Conservation (phyloP, 2,797 vertebrate species). For the Mionectes olivaceus region DNA sequence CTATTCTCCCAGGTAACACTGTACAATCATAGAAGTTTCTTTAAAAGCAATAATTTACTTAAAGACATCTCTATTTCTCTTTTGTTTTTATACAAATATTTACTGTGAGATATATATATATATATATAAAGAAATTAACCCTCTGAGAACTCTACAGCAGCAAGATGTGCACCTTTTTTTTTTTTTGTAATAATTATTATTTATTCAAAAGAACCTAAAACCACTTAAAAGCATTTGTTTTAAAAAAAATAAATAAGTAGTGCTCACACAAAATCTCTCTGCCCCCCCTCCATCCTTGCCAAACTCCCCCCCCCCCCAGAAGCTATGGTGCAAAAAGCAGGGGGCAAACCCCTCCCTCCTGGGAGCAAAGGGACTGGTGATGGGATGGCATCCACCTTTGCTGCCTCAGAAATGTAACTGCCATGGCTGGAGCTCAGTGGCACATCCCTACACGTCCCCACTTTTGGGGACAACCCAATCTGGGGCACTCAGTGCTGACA, state of each 20-base stretch:
- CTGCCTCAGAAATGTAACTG: neutral
- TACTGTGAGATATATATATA: constrained; percentile 59
- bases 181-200: constrained; percentile 26
- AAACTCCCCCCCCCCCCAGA: neutral
- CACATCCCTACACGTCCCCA: fast-evolving
- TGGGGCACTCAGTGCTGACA: neutral
- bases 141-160: constrained; percentile 69
- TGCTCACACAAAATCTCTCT: constrained; percentile 29
- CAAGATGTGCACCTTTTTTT: constrained; percentile 64
- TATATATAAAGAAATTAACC: constrained; percentile 66
- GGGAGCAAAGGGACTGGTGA: neutral
- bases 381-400: fast-evolving
- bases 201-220: constrained; percentile 68
- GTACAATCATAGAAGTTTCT: constrained; percentile 69
- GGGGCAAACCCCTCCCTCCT: neutral
- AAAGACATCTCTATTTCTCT: constrained; percentile 68
- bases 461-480: neutral
- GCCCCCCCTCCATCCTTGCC: neutral
- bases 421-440: neutral
- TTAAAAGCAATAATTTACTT: constrained; percentile 77
- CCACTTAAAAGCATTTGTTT: constrained; percentile 40
- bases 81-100: constrained; percentile 70
- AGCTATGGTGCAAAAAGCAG: neutral
- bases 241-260: constrained; percentile 66
- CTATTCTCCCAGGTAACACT: constrained; percentile 71